Evolutionary conservation across 2,797 vertebrate genomes (phyloP).

Genomic region (Pogonophryne albipinna): DNA sequence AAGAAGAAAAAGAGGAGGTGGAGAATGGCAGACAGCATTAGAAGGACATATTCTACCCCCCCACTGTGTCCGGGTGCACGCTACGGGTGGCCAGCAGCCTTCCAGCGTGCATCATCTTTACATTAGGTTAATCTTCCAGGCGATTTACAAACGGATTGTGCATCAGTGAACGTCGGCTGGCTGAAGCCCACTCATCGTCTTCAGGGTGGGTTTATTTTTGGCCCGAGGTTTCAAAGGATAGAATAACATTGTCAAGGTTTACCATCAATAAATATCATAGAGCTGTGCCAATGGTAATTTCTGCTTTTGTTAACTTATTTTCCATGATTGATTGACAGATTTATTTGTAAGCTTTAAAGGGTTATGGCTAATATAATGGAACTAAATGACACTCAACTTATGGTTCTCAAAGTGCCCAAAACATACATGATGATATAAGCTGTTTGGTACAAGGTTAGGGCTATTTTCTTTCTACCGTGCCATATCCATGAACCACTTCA

Average conservation of each 20-base stretch:
- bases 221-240: conserved; percentile 37
- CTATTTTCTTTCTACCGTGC: too few relatives aligned
- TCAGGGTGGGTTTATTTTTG: conserved; percentile 28
- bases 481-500: too few relatives aligned
- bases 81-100: conserved; percentile 6
- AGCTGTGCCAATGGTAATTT: background rate
- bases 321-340: too few relatives aligned
- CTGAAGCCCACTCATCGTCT: conserved; percentile 25
- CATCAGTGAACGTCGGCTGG: conserved; percentile 45
- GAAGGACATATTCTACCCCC: background rate
- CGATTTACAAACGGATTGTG: conserved; percentile 36
- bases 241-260: conserved; percentile 34
- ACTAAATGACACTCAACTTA: too few relatives aligned
- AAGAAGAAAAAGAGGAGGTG: background rate
- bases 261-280: conserved; percentile 41
- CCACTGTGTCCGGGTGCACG: background rate
- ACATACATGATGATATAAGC: too few relatives aligned
- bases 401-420: too few relatives aligned
- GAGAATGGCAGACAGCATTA: background rate
- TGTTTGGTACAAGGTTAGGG: too few relatives aligned
- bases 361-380: too few relatives aligned
- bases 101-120: conserved; percentile 46
- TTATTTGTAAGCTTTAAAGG: too few relatives aligned
- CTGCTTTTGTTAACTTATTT: background rate
- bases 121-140: conserved; percentile 52